Conservation (phyloP, 2,888 invertebrate genomes). For the Punctoribates punctum region DNA sequence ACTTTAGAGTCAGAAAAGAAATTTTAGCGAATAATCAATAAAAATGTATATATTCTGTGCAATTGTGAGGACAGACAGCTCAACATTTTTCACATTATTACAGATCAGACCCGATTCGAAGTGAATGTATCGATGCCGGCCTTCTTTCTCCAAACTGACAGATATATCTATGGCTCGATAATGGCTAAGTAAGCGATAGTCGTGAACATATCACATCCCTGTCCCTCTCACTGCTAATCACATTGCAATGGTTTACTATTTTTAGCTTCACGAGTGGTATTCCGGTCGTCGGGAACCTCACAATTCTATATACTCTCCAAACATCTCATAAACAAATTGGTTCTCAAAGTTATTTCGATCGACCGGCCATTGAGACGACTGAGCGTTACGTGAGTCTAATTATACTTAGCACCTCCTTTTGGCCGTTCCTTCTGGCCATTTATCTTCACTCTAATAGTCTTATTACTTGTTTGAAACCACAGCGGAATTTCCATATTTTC, state of each 20-base stretch:
- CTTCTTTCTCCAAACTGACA: conserved; percentile 83
- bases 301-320: conserved; percentile 66
- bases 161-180: conserved; percentile 74
- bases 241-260: conserved; percentile 6
- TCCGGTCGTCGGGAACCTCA: conserved; percentile 82
- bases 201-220: background rate
- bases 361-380: conserved; percentile 42
- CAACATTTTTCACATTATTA: background rate
- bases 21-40: background rate
- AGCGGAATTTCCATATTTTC: too few species aligned
- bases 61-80: background rate
- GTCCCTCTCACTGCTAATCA: too few species aligned
- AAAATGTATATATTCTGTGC: background rate
- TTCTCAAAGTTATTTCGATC: conserved; percentile 18
- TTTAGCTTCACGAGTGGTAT: conserved; percentile 78
- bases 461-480: too few species aligned
- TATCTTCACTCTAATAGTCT: too few species aligned
- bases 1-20: background rate
- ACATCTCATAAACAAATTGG: conserved; percentile 5
- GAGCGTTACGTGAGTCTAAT: conserved; percentile 38
- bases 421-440: too few species aligned
- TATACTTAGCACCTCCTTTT: too few species aligned
- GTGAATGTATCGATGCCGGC: conserved; percentile 94
- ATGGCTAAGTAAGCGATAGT: conserved; percentile 68
- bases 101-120: conserved; percentile 83